Base-by-base conservation (phyloP, 2,797 vertebrate species). In the Chaetodon trifasciatus region DNA sequence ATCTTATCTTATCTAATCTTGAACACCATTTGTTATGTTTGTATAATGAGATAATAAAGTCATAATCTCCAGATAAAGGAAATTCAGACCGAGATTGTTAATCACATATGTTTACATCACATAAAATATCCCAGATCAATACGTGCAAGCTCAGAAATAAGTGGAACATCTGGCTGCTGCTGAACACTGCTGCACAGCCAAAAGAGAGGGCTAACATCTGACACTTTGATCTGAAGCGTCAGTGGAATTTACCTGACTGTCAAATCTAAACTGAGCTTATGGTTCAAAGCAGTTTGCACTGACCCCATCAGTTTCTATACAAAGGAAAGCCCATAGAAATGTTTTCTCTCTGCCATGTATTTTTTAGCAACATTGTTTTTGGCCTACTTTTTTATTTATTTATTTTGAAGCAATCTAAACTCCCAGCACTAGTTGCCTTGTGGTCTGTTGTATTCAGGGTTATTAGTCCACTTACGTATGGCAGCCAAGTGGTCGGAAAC, bases 191-290 rank as follows among this genome's bases (percentile, higher is more conserved):
- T 12, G 66, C 62, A 6, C 44, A 11, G 40, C 21, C 47, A 21
- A 40, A 58, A 71, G 52, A 72, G 47, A 49, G 46, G 1, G 64
- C 69, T 57, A 68, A 70, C 80, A 74, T 56, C 56, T 40, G 73
- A 40, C 67, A 49, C 76, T 82, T 72, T 88, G 84, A 84, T 79
- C 72, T 16, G 35, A 16, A 6, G 69, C 40, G 72, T 75, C 57
- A 8, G 16, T 53, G 78, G 73, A 73, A 79, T 75, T 84, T 58
- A 78, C 84, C 82, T 80, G 73, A 56, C 70, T 71, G 76, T 61
- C 64, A 47, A 64, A 79, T n/a, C 65, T 42, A 21, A 6, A 53
- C 72, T 39, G 66, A 50, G 44, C 78, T 62, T 42, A 53, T 32
- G 63, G 47, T 84, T 80, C 79, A 84, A 84, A 84, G 79, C 70